These are phyloP conservation scores for Nephila pilipes DNA, from an alignment of 1,140 invertebrate genomes.

Conservation along the genomic window DNA sequence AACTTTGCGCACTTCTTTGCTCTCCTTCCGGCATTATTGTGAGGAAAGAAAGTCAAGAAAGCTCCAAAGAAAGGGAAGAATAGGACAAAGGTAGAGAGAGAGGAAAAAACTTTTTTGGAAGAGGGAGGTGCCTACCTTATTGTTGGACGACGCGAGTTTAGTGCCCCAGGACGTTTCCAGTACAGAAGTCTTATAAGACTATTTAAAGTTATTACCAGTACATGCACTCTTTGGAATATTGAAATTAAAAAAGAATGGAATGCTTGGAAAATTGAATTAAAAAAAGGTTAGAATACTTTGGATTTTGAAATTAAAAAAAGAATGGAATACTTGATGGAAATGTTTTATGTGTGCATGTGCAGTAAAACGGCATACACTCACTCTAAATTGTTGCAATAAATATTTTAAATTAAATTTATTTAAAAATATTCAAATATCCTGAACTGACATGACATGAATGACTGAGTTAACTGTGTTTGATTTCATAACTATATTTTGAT, in stretches of 20 bases:
- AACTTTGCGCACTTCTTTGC: conserved; percentile 56
- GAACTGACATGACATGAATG: too few relatives aligned
- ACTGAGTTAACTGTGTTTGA: too few relatives aligned
- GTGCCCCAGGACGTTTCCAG: conserved; percentile 23
- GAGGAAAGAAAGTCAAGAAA: conserved; percentile 36
- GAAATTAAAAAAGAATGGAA: neutral
- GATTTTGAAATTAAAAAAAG: too few relatives aligned
- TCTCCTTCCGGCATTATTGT: conserved; percentile 60
- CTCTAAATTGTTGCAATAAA: too few relatives aligned
- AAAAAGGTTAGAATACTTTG: too few relatives aligned
- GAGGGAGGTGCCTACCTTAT: neutral
- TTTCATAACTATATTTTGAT: too few relatives aligned
- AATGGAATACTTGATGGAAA: too few relatives aligned
- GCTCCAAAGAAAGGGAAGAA: conserved; percentile 5
- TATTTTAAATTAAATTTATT: too few relatives aligned
- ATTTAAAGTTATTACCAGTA: conserved; percentile 25
- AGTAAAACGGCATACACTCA: too few relatives aligned
- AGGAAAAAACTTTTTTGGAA: conserved; percentile 6
- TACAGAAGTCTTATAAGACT: neutral
- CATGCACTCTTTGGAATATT: neutral
- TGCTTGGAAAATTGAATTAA: neutral
- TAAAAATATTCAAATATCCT: too few relatives aligned
- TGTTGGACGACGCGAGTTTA: conserved; percentile 1
- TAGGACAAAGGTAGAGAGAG: neutral
- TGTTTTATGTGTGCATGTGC: too few relatives aligned